Conservation (phyloP, 2,888 invertebrate genomes). For the Tinea semifulvella region DNA sequence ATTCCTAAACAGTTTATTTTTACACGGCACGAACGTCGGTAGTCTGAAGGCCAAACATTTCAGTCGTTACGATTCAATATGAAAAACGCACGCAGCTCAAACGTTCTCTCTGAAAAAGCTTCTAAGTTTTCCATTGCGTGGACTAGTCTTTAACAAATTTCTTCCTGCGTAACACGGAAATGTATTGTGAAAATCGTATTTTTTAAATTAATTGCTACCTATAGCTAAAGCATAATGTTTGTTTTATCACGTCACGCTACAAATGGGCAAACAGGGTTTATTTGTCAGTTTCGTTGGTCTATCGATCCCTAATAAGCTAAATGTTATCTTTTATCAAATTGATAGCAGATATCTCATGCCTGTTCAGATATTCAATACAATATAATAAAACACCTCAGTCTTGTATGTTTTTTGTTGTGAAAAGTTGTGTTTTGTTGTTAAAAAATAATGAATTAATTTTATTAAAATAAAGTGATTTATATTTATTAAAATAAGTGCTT, state of each 20-base stretch:
- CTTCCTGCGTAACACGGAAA: too few relatives aligned
- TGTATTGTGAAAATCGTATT: neutral
- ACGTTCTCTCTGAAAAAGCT: neutral
- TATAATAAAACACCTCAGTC: slow-evolving; percentile 1
- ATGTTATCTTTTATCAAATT: slow-evolving; percentile 7
- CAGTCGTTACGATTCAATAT: neutral
- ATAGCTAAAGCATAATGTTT: neutral
- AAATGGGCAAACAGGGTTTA: neutral
- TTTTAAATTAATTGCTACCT: neutral
- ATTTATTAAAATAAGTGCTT: neutral
- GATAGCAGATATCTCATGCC: slow-evolving; percentile 5
- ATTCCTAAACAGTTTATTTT: slow-evolving; percentile 5
- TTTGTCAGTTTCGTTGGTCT: neutral
- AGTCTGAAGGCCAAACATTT: slow-evolving; percentile 3
- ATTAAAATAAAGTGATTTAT: neutral
- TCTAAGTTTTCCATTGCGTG: neutral
- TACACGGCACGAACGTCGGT: neutral
- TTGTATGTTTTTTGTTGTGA: neutral
- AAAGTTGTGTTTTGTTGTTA: neutral
- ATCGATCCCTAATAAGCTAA: slow-evolving; percentile 7
- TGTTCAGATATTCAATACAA: slow-evolving; percentile 1
- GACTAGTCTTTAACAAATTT: neutral
- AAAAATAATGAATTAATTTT: neutral
- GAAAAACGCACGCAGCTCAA: neutral
- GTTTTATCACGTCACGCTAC: slow-evolving; percentile 5